Evolutionary conservation across 64 coral and sea anemone genomes (phyloP).

Genomic region (Stylophora pistillata): DNA sequence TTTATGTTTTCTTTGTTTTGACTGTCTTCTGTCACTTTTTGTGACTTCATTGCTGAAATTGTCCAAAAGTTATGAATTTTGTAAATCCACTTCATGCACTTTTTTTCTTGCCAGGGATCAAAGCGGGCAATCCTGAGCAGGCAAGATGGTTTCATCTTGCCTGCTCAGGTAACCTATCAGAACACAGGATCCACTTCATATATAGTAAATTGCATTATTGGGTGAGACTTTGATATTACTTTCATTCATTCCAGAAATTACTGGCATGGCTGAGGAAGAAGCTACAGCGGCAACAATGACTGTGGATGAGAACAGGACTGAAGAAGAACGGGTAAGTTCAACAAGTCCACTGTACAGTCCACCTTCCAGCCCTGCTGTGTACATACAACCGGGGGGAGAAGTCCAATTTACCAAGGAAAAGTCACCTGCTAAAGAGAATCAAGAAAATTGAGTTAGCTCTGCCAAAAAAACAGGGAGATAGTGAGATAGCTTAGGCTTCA

Average conservation of each 20-base stretch:
- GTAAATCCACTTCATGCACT: too few species aligned
- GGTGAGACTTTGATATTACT: background rate
- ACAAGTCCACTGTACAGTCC: constrained; percentile 30
- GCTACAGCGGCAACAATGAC: background rate
- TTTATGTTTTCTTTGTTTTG: too few species aligned
- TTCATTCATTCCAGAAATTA: constrained; percentile 13
- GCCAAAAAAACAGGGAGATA: background rate
- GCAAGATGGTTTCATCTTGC: too few species aligned
- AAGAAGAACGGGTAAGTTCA: constrained; percentile 50
- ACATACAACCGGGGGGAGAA: constrained; percentile 26
- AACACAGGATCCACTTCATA: too few species aligned
- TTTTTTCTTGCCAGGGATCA: too few species aligned
- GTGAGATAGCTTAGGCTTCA: background rate
- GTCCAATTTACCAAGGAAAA: constrained; percentile 41
- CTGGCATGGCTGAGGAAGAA: constrained; percentile 4
- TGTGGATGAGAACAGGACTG: background rate
- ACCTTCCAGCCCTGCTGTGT: constrained; percentile 29
- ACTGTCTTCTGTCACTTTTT: too few species aligned
- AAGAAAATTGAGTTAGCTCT: background rate
- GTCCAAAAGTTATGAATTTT: too few species aligned
- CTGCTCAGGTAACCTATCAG: too few species aligned
- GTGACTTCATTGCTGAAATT: too few species aligned
- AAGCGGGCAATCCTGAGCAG: too few species aligned
- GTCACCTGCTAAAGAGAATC: constrained; percentile 8
- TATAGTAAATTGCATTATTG: too few species aligned